phyloP scores from a whole-genome alignment of 2,888 invertebrate genomes.

The Gonocerus acuteangulatus region DNA sequence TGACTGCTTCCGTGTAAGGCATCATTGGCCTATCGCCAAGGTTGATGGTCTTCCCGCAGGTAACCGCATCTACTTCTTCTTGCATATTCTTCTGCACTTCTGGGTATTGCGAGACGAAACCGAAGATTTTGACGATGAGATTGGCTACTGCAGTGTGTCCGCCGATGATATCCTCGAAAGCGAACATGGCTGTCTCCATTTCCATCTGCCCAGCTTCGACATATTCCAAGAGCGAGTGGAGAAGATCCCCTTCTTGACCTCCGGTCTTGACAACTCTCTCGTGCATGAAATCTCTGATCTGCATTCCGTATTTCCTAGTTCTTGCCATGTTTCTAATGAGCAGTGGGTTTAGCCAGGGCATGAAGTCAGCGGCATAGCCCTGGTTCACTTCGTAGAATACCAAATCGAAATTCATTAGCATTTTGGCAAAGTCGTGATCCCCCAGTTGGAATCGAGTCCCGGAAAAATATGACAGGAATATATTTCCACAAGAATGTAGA shows the following conservation, averaged over 20 bases:
- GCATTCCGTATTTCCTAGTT: conserved; percentile 61
- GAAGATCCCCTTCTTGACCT: conserved; percentile 53
- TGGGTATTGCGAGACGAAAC: conserved; percentile 53
- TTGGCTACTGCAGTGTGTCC: conserved; percentile 84
- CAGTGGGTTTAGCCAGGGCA: conserved; percentile 72
- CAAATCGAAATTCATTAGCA: conserved; percentile 69
- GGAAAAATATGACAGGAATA: conserved; percentile 68
- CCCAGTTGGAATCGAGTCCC: conserved; percentile 64
- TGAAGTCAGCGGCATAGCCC: conserved; percentile 76
- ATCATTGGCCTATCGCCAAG: conserved; percentile 58
- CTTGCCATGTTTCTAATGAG: conserved; percentile 56
- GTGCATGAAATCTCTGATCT: conserved; percentile 62
- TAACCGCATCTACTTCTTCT: conserved; percentile 58
- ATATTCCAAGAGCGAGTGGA: conserved; percentile 68
- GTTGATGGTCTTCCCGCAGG: conserved; percentile 53
- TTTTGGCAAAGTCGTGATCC: conserved; percentile 58
- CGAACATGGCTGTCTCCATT: conserved; percentile 70
- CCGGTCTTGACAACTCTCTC: conserved; percentile 47
- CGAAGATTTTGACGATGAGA: conserved; percentile 66
- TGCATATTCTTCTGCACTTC: conserved; percentile 52
- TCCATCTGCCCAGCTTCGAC: conserved; percentile 55
- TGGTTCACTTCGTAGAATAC: conserved; percentile 84
- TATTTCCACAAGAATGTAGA: conserved; percentile 68
- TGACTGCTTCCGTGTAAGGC: conserved; percentile 73
- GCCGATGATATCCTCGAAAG: conserved; percentile 78